Evolutionary conservation across 2,113 vertebrate genomes (phyloP), one percentile per base, ranked within the genome.

Genomic region (Pelusios castaneus): DNA sequence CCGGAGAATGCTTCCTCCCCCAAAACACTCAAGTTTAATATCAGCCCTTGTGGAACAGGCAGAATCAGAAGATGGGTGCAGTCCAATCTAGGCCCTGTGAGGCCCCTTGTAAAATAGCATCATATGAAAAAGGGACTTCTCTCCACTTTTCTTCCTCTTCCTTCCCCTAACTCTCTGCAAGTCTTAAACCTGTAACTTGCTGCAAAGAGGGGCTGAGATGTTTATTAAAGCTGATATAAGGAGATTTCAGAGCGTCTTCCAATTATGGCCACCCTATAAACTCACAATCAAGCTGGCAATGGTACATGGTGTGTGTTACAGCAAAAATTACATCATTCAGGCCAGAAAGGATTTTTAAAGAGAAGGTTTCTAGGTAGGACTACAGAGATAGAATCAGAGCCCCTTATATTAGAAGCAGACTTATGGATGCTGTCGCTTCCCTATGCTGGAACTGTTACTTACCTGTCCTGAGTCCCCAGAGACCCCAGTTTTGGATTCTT

Each of bases 381-480:
- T 58, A 8, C n/a, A 81, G 14, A 56, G n/a, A 10, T 38, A 6
- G n/a, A 80, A 55, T 38, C n/a, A 52, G 9, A 58, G 38, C 52
- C 41, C 25, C 41, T 14, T 17, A 4, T 43, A 27, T 55, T 8
- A 22, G 29, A 58, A 43, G 43, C 43, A 45, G 52, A 73, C 34
- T 38, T 38, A 70, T 34, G 22, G 41, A 76, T 27, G 41, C 2
- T 11, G 45, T 24, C n/a, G 22, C 0, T 0, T 80, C 5, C 47
- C 47, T 47, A 47, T 47, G 47, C 10, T 58, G 56, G 47, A 82
- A 81, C 45, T 24, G 70, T 25, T 87, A 43, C 94, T 88, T 95
- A 98, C 98, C 98, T 98, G n/a, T 98, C 98, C 63, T 97, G 97
- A 38, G 98, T 98, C 67, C 98, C 98, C 78, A 97, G 90, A 21